Base-by-base conservation (phyloP, 2,888 invertebrate genomes). In the Folsomia manolachei region DNA sequence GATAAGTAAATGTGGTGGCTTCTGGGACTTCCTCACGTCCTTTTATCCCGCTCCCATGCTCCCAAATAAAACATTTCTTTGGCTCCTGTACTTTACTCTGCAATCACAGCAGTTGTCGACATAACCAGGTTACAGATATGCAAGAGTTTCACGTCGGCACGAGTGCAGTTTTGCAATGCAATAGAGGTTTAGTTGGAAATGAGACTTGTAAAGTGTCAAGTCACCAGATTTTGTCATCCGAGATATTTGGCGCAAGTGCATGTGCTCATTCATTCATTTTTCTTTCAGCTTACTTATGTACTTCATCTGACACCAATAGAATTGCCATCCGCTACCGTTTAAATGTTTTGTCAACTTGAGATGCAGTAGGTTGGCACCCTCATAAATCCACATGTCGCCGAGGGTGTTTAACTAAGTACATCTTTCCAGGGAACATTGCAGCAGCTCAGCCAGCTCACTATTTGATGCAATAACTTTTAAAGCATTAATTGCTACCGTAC, bases 231-330 rank as follows among this genome's bases (percentile, higher is more conserved):
- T 56, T 56, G 56, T 56, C 56, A 56, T 19, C 11, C 56, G 4
- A 56, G n/a, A 21, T 19, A 56, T 7, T 14, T 56, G 7, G 4
- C 19, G 18, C 19, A 19, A 4, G 56, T 21, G 56, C 56, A n/a
- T 56, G 56, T 56, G 18, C n/a, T 56, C 56, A 56, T 56, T 56
- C 56, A 56, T 39, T n/a, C n/a, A n/a, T n/a, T n/a, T 39, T 39
- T 39, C 39, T 4, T 39, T 39, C 39, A 39, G 39, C 39, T 9
- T n/a, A 51, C 9, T 11, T 51, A 51, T 51, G 21, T 56, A 56
- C n/a, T 14, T 39, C 56, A 14, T 19, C 21, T 56, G 18, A 21
- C 56, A 21, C 56, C 56, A 56, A 56, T 56, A 21, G 56, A 21
- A 56, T 56, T 56, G 56, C 56, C 21, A 56, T 56, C 39, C 4